Base-by-base conservation (phyloP, 1,140 invertebrate genomes). In the Hirudo medicinalis region DNA sequence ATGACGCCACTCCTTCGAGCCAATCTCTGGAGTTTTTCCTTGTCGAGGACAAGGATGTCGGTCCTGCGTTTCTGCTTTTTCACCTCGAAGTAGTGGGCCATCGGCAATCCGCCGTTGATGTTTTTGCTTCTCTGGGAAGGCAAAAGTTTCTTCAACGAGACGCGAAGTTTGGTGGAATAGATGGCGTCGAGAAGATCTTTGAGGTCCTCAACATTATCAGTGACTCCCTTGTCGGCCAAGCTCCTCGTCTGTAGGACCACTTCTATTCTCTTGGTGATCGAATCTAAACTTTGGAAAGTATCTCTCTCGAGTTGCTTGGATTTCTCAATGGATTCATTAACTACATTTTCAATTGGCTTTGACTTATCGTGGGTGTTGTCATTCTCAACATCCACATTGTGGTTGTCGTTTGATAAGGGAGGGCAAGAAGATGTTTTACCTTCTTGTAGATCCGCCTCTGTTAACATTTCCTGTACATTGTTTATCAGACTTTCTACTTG, bases 31-130 rank as follows among this genome's bases (percentile, higher is more conserved):
- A 91, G 79, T 78, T 94, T 91, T 78, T 89, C 89, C 72, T 87
- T 85, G 0, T 91, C 88, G 60, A 94, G 81, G 8, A 93, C 85
- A 73, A 94, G 82, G 67, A 94, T 86, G 75, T 88, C 91, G 55
- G 87, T 87, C 72, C 88, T 87, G 76, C 89, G 88, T 76, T 87
- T 89, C 76, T 86, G 70, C 25, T 32, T 63, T 13, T 25, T 32
- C 29, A 63, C 29, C 57, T 63, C 57, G 29, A 63, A 63, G 57
- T 63, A 25, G 20, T 63, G 57, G 29, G 57, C 57, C 29, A 25
- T 63, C 29, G 57, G 57, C 57, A 63, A 20, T 13, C 57, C 57
- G 9, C 57, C 57, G 29, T 63, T 63, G 3, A 63, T 11, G 29
- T 32, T 63, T 63, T 22, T 25, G 22, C 29, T 63, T 11, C 43